These are phyloP conservation scores for Dicycla oo DNA, from an alignment of 2,888 invertebrate species.

Conservation along the genomic window DNA sequence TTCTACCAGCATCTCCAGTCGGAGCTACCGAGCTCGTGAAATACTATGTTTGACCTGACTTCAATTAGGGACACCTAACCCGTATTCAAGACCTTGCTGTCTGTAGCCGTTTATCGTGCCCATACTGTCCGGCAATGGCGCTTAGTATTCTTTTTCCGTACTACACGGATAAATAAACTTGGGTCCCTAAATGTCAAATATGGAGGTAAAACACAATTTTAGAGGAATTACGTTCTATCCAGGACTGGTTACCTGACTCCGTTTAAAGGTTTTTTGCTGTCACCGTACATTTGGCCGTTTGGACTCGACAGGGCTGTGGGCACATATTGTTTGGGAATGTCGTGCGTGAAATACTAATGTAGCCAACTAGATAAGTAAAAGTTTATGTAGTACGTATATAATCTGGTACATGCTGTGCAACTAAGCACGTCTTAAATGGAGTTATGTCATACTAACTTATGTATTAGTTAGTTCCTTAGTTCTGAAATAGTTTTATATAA, in stretches of 20 bases:
- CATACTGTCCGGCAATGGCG: slow-evolving; percentile 33
- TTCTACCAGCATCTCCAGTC: slow-evolving; percentile 41
- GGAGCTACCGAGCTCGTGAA: slow-evolving; percentile 32
- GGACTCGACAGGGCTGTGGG: slow-evolving; percentile 19
- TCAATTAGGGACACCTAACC: slow-evolving; percentile 36
- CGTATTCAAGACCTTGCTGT: slow-evolving; percentile 44
- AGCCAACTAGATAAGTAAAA: slow-evolving; percentile 34
- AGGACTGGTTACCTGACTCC: slow-evolving; percentile 53
- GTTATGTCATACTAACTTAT: slow-evolving; percentile 35
- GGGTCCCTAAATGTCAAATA: slow-evolving; percentile 58
- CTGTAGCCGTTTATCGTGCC: slow-evolving; percentile 30
- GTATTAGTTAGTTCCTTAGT: slow-evolving; percentile 25
- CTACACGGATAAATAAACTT: slow-evolving; percentile 54
- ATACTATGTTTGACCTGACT: slow-evolving; percentile 48
- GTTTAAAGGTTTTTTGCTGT: slow-evolving; percentile 55
- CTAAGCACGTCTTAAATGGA: slow-evolving; percentile 33
- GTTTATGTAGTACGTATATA: slow-evolving; percentile 40
- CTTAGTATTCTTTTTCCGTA: slow-evolving; percentile 63
- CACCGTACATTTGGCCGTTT: slow-evolving; percentile 49
- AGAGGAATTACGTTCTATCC: slow-evolving; percentile 52
- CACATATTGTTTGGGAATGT: slow-evolving; percentile 44
- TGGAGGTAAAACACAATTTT: slow-evolving; percentile 59
- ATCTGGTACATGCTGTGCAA: slow-evolving; percentile 19
- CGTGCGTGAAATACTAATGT: slow-evolving; percentile 54
- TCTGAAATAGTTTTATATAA: slow-evolving; percentile 25